A percentile compares a stretch with the other conserved stretches of the same genome.
Conservation (phyloP, 35 echinoderm and acorn worm genomes). For the Ophioderma brevispina region DNA sequence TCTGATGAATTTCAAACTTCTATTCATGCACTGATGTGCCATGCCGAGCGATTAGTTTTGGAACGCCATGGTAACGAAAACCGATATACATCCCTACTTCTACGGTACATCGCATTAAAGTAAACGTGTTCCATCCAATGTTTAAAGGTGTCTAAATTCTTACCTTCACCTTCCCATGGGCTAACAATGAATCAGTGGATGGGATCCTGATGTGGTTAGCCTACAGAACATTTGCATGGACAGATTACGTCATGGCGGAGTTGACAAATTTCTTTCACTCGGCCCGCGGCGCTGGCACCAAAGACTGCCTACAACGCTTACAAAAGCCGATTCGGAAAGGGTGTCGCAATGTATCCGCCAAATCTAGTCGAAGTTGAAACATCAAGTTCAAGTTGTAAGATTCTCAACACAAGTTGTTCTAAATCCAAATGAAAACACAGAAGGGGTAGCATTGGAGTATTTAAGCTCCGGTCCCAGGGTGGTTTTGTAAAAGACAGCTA, state of each 20-base stretch:
- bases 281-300: background rate
- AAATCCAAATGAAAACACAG: slow-evolving; percentile 45
- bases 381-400: slow-evolving; percentile 15
- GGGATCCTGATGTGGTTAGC: slow-evolving; percentile 58
- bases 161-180: too few species aligned
- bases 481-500: too few species aligned
- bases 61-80: too few species aligned
- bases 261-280: slow-evolving; percentile 31
- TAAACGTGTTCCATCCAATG: too few species aligned
- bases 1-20: too few species aligned
- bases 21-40: too few species aligned
- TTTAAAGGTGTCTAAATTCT: too few species aligned
- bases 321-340: background rate
- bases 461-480: too few species aligned
- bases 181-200: slow-evolving; percentile 28
- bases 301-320: slow-evolving; percentile 2
- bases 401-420: slow-evolving; percentile 19
- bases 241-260: background rate
- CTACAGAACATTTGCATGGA: background rate
- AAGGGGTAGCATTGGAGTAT: slow-evolving; percentile 36
- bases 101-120: too few species aligned
- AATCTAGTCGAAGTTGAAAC: slow-evolving; percentile 42
- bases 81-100: too few species aligned
- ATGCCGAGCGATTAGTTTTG: too few species aligned
- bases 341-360: slow-evolving; percentile 41